phyloP scores from a whole-genome alignment of 2,888 invertebrate species.

The Tetranychus piercei region DNA sequence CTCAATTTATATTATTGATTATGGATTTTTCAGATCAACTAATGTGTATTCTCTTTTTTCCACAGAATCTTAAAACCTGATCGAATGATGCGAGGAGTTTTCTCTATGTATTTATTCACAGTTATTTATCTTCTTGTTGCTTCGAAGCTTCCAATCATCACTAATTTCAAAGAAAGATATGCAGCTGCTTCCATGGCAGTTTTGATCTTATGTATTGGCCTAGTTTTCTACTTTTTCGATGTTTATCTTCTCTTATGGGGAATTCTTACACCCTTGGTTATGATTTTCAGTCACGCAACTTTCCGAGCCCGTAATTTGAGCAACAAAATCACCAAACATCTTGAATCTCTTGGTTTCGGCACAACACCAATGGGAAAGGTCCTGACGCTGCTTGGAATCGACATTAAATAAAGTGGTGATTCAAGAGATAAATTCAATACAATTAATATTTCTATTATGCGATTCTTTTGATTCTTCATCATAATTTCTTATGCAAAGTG shows the following conservation, averaged over 20 bases:
- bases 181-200: not conserved
- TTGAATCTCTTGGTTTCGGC: not conserved
- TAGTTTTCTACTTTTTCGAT: slow-evolving; percentile 1
- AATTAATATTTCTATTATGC: no score
- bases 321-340: not conserved
- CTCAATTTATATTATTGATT: not conserved
- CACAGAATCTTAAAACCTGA: not conserved
- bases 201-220: not conserved
- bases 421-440: no score
- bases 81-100: not conserved
- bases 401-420: not conserved
- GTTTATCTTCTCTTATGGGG: not conserved
- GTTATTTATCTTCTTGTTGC: not conserved
- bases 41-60: not conserved
- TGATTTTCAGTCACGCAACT: not conserved
- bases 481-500: no score
- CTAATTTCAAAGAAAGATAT: not conserved
- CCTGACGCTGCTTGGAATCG: not conserved
- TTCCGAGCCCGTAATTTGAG: not conserved
- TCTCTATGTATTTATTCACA: not conserved
- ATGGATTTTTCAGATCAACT: not conserved
- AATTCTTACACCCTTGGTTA: not conserved
- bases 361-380: not conserved
- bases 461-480: no score
- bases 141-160: not conserved